Conservation (phyloP, 2,888 invertebrate species). For the Agelastica alni region DNA sequence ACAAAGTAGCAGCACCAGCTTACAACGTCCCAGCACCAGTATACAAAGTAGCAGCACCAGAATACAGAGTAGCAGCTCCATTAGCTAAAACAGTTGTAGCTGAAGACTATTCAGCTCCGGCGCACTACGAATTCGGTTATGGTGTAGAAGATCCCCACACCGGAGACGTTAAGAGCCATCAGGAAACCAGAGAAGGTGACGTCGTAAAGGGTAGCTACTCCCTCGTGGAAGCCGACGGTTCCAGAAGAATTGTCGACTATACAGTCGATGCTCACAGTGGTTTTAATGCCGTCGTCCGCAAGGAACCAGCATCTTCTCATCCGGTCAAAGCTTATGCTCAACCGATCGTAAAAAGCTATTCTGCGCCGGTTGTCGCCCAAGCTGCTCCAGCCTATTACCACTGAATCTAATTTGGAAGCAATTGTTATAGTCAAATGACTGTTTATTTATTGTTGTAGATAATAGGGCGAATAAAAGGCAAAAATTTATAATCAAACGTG, state of each 20-base stretch:
- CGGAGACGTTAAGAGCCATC: slow-evolving; percentile 63
- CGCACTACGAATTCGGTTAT: slow-evolving; percentile 33
- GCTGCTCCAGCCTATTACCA: slow-evolving; percentile 1
- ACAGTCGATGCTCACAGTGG: slow-evolving; percentile 59
- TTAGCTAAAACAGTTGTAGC: slow-evolving; percentile 37
- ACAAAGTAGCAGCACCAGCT: neutral
- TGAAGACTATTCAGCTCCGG: slow-evolving; percentile 35
- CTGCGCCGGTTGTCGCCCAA: slow-evolving; percentile 25
- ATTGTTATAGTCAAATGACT: too few relatives aligned
- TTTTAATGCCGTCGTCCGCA: slow-evolving; percentile 60
- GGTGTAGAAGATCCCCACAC: slow-evolving; percentile 47
- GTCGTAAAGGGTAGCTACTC: slow-evolving; percentile 59
- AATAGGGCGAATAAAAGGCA: too few relatives aligned
- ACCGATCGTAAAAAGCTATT: neutral
- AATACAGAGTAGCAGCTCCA: neutral
- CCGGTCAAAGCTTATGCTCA: slow-evolving; percentile 47
- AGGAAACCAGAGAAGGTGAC: slow-evolving; percentile 63
- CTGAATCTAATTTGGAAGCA: too few relatives aligned
- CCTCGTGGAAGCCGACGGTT: slow-evolving; percentile 60
- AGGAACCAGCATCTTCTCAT: slow-evolving; percentile 49
- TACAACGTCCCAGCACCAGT: slow-evolving; percentile 8
- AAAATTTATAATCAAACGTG: too few relatives aligned
- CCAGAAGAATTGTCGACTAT: slow-evolving; percentile 59
- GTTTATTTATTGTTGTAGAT: too few relatives aligned
- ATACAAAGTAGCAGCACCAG: slow-evolving; percentile 27